These are phyloP conservation scores for Serranus cabrilla DNA, from an alignment of 2,797 vertebrate species.

Conservation along the genomic window DNA sequence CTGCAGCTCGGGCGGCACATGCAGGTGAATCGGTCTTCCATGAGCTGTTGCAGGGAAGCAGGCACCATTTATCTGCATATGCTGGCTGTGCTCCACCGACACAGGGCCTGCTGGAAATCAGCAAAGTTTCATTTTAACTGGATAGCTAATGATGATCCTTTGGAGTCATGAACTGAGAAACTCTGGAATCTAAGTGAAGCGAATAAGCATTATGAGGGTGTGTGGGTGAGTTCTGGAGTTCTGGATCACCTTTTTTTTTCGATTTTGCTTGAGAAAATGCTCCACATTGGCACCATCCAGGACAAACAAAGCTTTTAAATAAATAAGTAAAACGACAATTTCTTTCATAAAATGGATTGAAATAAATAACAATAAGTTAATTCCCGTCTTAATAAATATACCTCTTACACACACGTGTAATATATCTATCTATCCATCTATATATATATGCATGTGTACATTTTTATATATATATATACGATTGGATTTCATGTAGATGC, in stretches of 20 bases:
- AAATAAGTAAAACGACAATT: constrained; percentile 93
- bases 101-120: too few relatives aligned
- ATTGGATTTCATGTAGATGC: constrained; percentile 90
- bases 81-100: too few relatives aligned
- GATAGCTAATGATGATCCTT: constrained; percentile 28
- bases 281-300: constrained; percentile 94
- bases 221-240: constrained; percentile 46
- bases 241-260: constrained; percentile 53
- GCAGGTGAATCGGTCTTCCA: too few relatives aligned
- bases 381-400: constrained; percentile 99
- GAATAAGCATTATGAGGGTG: constrained; percentile 26
- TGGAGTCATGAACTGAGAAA: constrained; percentile 52
- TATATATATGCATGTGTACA: constrained; percentile 49
- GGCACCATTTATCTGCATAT: too few relatives aligned
- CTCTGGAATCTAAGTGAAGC: constrained; percentile 70
- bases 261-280: constrained; percentile 76
- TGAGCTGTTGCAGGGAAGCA: too few relatives aligned
- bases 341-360: constrained; percentile 90
- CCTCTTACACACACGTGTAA: constrained; percentile 84
- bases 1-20: too few relatives aligned
- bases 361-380: constrained; percentile 99
- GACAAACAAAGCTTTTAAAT: constrained; percentile 90
- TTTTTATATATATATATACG: constrained; percentile 68
- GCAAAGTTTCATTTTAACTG: background rate
- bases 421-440: constrained; percentile 53